Conservation (phyloP, 2,797 vertebrate genomes). For the Adrianichthys oophorus region DNA sequence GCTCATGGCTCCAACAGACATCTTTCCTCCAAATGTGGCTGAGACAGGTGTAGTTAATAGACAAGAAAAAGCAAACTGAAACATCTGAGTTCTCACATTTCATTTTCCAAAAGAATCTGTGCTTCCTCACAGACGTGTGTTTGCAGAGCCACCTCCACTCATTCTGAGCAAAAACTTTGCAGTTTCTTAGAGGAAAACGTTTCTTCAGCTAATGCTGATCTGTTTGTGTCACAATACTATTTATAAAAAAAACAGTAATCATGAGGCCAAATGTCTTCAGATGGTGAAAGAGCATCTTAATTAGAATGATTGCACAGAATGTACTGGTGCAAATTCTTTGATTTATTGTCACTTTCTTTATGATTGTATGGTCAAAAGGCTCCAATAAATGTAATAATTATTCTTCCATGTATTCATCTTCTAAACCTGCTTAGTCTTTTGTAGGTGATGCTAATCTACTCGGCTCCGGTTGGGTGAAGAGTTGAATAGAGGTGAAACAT, state of each 20-base stretch:
- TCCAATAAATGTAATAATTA: too few species aligned
- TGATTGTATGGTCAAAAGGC: background rate
- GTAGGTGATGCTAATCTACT: too few species aligned
- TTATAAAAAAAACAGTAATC: constrained; percentile 12
- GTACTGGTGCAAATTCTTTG: constrained; percentile 5
- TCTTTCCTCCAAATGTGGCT: constrained; percentile 31
- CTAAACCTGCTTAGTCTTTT: too few species aligned
- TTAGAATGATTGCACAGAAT: constrained; percentile 17
- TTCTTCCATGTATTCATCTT: too few species aligned
- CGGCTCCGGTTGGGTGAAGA: background rate
- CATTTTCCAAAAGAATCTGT: constrained; percentile 6
- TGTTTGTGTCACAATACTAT: constrained; percentile 13
- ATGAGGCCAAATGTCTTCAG: constrained; percentile 18
- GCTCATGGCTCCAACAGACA: constrained; percentile 50
- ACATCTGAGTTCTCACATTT: constrained; percentile 8
- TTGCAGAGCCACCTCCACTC: constrained; percentile 22
- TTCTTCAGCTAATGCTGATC: constrained; percentile 33
- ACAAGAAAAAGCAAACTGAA: constrained; percentile 5
- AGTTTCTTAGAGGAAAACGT: constrained; percentile 24
- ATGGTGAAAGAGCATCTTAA: constrained; percentile 29
- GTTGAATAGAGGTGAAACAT: background rate
- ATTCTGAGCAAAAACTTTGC: constrained; percentile 28
- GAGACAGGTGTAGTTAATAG: constrained; percentile 21
- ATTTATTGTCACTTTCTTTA: constrained; percentile 8
- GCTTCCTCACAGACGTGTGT: constrained; percentile 15